Percentiles rank a stretch among this genome's conserved stretches.
Conservation (phyloP, 2,888 invertebrate species). For the Griposia aprilina region DNA sequence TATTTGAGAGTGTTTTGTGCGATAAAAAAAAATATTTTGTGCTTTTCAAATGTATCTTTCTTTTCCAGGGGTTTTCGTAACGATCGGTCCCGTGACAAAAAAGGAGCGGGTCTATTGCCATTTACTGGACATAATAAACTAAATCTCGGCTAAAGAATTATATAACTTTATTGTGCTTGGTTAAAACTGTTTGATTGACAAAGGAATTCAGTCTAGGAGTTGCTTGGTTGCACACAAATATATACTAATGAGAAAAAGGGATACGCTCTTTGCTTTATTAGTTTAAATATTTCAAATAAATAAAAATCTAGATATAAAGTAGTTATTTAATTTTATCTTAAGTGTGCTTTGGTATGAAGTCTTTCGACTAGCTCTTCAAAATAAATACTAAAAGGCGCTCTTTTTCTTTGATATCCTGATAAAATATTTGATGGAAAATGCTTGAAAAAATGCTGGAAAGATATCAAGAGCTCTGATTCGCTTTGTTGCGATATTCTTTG, state of each 20-base stretch:
- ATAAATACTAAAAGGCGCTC: not conserved
- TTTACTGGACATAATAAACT: not conserved
- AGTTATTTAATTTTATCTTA: not conserved
- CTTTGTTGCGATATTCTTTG: conserved; percentile 6
- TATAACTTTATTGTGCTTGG: not conserved
- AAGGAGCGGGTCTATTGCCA: not conserved
- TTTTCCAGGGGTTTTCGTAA: too few relatives aligned
- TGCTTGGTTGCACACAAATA: not conserved
- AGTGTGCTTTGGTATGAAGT: not conserved
- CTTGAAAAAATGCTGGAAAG: conserved; percentile 1
- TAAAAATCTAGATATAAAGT: not conserved
- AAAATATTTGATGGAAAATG: conserved; percentile 16
- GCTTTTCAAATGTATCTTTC: too few relatives aligned
- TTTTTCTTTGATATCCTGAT: conserved; percentile 13
- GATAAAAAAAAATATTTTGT: too few relatives aligned
- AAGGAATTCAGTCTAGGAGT: not conserved
- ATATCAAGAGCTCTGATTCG: not conserved
- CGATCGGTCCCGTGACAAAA: not conserved
- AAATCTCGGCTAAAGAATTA: not conserved
- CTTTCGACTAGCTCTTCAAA: not conserved
- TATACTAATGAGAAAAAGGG: not conserved
- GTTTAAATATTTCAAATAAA: not conserved
- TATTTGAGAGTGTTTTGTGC: too few relatives aligned
- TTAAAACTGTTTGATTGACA: not conserved
- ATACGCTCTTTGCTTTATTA: not conserved